Evolutionary conservation across 2,888 invertebrate genomes (phyloP), one percentile per base, ranked within the genome.

Genomic region (Orchesellides sinensis): DNA sequence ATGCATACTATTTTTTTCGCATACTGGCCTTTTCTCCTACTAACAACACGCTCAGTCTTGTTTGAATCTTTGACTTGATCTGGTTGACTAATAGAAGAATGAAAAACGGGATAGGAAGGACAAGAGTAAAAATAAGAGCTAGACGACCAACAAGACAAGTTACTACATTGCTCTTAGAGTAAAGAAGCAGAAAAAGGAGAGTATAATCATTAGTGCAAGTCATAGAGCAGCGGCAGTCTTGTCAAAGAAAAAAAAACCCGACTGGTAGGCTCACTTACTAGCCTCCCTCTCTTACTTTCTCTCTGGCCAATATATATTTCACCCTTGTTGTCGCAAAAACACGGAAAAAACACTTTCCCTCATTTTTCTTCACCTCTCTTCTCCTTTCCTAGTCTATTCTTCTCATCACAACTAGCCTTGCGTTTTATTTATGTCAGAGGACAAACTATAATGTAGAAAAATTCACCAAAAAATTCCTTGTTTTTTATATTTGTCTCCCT

Each of bases 261-360:
- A 32, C 21, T 27, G 29, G 47, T 14, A 40, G 29, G 17, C 52
- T 68, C 47, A 21, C 40, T 65, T 17, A 29, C 40, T 21, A 49
- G 45, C 70, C 61, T 63, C 35, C 49, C 32, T 54, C 10, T 56
- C 29, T n/a, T 40, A 6, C 32, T 32, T 32, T 10, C 32, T 49
- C 32, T 35, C 47, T 49, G 69, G 70, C 70, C 47, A 49, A 75
- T 70, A 74, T 75, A 54, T 73, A 32, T 75, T 74, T 77, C 75
- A 77, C 83, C 77, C 83, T 83, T 29, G 59, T 72, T 74, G 73
- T 69, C 72, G 83, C 77, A 68, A 83, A 83, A 83, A 70, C 59
- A 72, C 19, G 72, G 72, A 32, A 66, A 61, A 74, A 81, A 70
- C 73, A 82, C 75, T 75, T 82, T 70, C 63, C 69, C 74, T 66